Evolutionary conservation across 2,113 vertebrate species (phyloP), one percentile per base, ranked within the genome.

Genomic region (Phylloscopus trochiloides): DNA sequence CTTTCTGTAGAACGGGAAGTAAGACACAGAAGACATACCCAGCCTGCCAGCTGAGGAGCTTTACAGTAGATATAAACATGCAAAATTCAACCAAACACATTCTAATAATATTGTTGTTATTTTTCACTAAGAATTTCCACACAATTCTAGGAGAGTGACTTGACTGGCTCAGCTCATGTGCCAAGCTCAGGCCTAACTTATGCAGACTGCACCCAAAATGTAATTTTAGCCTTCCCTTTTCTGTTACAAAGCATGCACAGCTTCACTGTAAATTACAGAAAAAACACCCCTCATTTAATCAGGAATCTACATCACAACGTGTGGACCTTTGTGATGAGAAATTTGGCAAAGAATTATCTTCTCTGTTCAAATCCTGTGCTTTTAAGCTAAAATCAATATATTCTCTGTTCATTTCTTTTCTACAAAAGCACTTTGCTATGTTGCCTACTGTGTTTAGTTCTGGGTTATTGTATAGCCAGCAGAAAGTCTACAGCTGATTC

Each of bases 401-500:
- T 26, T 51, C n/a, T 32, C 19, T 62, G 28, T 34, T 57, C 8
- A 18, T 31, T 91, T 65, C 45, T 61, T 85, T 82, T 45, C 42
- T 26, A n/a, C 42, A 61, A 62, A 75, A 57, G n/a, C 32, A 62
- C 13, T 85, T 66, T 48, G 61, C 47, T 58, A 1, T 72, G 32
- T 17, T 87, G 76, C 11, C 31, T 52, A 6, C 52, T 26, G 18
- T 50, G 34, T 58, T 68, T 63, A 61, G 24, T 81, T 79, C 61
- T 79, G 87, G 11, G 54, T 62, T 88, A 62, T 9, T 90, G 47
- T 45, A 79, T 3, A 73, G 82, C 25, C 59, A 94, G 75, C 75
- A 92, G 55, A 83, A 92, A 87, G n/a, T 47, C 81, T 88, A 62
- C 31, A 92, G 85, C 91, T 88, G 71, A 73, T 62, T 88, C 71